Base-by-base conservation (phyloP, 37 sponge, comb jelly and placozoan species). In the Diacarnus erythraeanus region DNA sequence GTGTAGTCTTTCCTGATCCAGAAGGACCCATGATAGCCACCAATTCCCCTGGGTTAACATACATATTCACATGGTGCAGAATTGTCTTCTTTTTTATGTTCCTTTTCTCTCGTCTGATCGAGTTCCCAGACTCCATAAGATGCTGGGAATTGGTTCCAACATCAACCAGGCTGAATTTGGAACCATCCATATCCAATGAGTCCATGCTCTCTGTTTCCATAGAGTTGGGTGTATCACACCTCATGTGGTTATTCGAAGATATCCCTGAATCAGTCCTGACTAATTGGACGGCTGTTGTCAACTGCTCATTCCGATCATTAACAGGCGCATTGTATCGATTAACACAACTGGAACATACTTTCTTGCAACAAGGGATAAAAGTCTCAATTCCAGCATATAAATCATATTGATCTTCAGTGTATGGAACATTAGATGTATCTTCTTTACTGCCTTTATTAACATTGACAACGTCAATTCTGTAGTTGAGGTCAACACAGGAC, bases 11-110 rank as follows among this genome's bases (percentile, higher is more conserved):
- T 10, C 93, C 93, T 27, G 88, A 83, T 12, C 93, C 93, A 6
- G 89, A 83, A 39, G 93, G 93, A 21, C 93, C 93, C 93, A 93
- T 93, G 29, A 93, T 88, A 34, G 89, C 93, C 35, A 87, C 89
- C 56, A 93, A 77, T 43, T 88, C 89, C 17, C 86, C 89, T 0
- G 93, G 89, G 59, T 93, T 93, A 47, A 93, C 71, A 77, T 93
- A 93, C 57, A 93, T 57, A 30, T 88, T 87, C n/a, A 93, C 82
- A 36, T 78, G 39, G 27, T 82, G 57, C 18, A 93, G 57, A 18
- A 93, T 88, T 0, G 71, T 58, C 71, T 75, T 80, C 69, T 72
- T 84, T 8, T 58, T 68, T 4, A 44, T 31, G 54, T 44, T 71
- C 27, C 44, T 74, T 30, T 33, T 69, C 29, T 75, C 36, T 27